Conservation (phyloP, 1,140 invertebrate species). For the Meloidogyne chitwoodi region DNA sequence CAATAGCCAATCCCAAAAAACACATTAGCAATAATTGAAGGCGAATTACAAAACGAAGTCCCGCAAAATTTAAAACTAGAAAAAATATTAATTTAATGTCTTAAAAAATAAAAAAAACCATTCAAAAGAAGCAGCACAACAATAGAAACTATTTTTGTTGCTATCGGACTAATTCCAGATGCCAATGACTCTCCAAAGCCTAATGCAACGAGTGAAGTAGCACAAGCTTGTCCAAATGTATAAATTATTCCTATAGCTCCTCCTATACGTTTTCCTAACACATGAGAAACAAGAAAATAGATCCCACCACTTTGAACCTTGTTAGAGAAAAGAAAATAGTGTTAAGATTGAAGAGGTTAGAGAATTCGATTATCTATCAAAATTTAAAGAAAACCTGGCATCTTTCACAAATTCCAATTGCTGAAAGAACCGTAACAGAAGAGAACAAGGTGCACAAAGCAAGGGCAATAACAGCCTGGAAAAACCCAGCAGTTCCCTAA, state of each 20-base stretch:
- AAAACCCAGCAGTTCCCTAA: constrained; percentile 79
- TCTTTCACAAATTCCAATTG: constrained; percentile 88
- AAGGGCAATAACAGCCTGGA: constrained; percentile 80
- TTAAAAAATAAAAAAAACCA: constrained; percentile 41
- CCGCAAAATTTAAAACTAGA: constrained; percentile 78
- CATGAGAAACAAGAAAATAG: constrained; percentile 87
- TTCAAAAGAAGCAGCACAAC: constrained; percentile 76
- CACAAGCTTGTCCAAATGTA: constrained; percentile 91
- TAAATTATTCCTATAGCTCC: constrained; percentile 85
- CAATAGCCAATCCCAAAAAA: constrained; percentile 75
- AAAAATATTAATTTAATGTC: neutral
- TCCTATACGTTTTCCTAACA: constrained; percentile 83
- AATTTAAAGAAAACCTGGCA: constrained; percentile 69
- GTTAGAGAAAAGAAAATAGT: neutral
- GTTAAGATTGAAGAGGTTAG: neutral
- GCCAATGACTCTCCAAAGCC: constrained; percentile 93
- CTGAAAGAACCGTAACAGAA: constrained; percentile 82
- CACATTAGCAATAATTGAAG: constrained; percentile 79
- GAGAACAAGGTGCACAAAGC: constrained; percentile 81
- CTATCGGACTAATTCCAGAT: constrained; percentile 68
- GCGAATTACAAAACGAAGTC: constrained; percentile 87
- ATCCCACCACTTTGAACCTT: constrained; percentile 77
- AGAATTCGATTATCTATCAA: too few species aligned
- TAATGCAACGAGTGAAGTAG: constrained; percentile 85
- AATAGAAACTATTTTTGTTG: constrained; percentile 75